Conservation (phyloP, 2,113 vertebrate species). For the Dryoscopus gambensis region DNA sequence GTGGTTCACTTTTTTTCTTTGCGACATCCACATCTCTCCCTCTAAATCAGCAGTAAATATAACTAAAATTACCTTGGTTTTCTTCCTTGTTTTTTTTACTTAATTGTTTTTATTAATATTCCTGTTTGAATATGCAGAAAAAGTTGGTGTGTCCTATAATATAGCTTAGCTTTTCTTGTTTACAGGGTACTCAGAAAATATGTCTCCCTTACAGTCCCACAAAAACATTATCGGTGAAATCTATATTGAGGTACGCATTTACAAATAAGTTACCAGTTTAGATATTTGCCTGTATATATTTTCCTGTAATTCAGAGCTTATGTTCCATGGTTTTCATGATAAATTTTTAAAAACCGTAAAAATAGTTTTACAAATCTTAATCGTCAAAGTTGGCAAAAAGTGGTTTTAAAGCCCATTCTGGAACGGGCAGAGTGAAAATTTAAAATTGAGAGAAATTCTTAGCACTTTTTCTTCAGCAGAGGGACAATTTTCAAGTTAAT, state of each 20-base stretch:
- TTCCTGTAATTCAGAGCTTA: neutral
- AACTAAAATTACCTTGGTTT: neutral
- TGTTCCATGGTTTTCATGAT: neutral
- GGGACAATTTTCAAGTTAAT: neutral
- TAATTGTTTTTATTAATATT: neutral
- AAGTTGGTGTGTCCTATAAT: neutral
- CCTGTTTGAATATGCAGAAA: neutral
- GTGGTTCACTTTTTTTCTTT: neutral
- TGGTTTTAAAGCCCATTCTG: neutral
- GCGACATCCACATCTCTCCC: neutral
- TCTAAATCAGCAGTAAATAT: neutral
- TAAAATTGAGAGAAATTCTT: neutral
- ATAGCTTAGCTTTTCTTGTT: neutral
- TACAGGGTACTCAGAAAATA: slow-evolving; percentile 95
- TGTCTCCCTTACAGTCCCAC: slow-evolving; percentile 98
- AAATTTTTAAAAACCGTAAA: neutral
- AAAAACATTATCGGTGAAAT: slow-evolving; percentile 98
- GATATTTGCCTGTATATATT: neutral
- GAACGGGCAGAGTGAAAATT: neutral
- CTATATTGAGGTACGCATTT: slow-evolving; percentile 91
- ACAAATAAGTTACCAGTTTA: neutral
- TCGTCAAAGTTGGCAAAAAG: neutral
- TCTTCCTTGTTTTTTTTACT: neutral
- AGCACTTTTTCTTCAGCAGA: neutral
- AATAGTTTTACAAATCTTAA: neutral